Conservation (phyloP, 2,113 vertebrate species). For the Gymnogyps californianus region DNA sequence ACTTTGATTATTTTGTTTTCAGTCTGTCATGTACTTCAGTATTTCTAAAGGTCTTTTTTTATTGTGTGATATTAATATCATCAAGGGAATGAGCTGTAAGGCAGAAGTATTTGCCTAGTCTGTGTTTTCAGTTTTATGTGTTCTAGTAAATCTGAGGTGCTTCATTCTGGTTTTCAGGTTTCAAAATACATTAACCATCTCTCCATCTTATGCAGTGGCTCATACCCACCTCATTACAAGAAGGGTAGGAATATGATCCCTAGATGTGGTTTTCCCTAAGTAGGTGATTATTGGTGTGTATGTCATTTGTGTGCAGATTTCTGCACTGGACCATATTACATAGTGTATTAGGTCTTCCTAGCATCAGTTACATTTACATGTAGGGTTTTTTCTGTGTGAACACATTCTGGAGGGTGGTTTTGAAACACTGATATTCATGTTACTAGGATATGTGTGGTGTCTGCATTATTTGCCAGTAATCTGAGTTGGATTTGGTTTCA, state of each 20-base stretch:
- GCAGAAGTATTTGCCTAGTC: neutral
- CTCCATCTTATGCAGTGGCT: neutral
- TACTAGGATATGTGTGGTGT: neutral
- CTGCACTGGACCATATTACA: neutral
- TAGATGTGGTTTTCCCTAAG: conserved; percentile 59
- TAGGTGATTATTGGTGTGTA: conserved; percentile 65
- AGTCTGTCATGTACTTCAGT: neutral
- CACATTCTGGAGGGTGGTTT: neutral
- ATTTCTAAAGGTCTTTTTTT: neutral
- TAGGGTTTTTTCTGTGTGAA: neutral
- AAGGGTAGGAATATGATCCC: conserved; percentile 52
- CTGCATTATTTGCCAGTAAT: neutral
- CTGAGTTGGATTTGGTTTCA: neutral
- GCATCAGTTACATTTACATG: neutral
- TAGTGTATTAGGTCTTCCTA: neutral
- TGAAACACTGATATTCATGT: neutral
- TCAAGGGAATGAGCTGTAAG: neutral
- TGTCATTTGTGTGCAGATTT: neutral
- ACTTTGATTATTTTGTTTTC: neutral
- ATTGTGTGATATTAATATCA: neutral
- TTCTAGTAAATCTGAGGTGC: neutral
- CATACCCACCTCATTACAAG: conserved; percentile 16
- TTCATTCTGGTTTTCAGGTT: conserved; percentile 33
- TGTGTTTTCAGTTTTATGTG: conserved; percentile 13
- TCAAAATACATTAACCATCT: conserved; percentile 2